Base-by-base conservation (phyloP, 2,113 vertebrate genomes). In the Halcyon senegalensis region DNA sequence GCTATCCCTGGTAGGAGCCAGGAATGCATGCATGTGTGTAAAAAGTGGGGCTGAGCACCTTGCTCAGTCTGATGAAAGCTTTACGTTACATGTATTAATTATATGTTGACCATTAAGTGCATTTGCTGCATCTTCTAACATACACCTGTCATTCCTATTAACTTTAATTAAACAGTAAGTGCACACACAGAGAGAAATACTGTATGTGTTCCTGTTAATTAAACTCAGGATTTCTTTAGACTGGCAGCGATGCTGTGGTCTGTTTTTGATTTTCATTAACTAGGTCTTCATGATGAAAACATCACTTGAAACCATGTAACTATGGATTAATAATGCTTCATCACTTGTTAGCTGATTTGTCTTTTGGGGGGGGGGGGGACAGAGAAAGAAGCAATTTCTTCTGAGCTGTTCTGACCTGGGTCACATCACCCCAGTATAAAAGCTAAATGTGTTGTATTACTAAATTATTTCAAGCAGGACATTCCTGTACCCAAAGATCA, bases 191-290 rank as follows among this genome's bases (percentile, higher is more conserved):
- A 58, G 0, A 46, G 0, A 46, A 83, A 68, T 77, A 66, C 19
- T 53, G 18, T 19, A 6, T 25, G 5, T 75, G 6, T 35, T 68
- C 7, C 21, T 80, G 23, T 46, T 67, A 12, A 35, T 83, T 53
- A 51, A 46, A 37, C 16, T 56, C 18, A 27, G 13, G 5, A 4
- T 72, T 41, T 64, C n/a, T 51, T 53, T 41, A 48, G 46, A 44
- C 14, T 62, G 4, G 37, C 37, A 50, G 31, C 41, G 60, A 58
- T 20, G 14, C 20, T 66, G 39, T 35, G 28, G 3, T 63, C 46
- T 81, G 28, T 51, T 90, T 25, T 31, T 81, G 13, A 33, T 84
- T 94, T 91, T 90, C 56, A 56, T 70, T 78, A 67, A 51, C 7
- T 46, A 55, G 8, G 13, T 56, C 39, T 92, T 86, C 16, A 20